phyloP scores from a whole-genome alignment of 2,113 vertebrate genomes.

The Centrocercus urophasianus region DNA sequence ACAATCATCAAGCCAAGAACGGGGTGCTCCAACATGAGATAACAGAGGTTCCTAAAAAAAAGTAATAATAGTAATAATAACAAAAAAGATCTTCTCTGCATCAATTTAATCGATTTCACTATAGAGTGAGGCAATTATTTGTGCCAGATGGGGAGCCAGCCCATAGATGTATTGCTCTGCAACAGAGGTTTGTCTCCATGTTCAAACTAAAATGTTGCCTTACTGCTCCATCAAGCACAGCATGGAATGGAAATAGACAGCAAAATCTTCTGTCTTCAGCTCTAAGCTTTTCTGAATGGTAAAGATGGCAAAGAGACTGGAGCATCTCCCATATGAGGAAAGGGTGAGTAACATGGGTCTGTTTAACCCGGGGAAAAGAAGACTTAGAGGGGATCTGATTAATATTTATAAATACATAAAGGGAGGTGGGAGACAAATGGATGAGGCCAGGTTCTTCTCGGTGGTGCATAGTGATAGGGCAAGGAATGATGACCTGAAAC shows the following conservation, averaged over 20 bases:
- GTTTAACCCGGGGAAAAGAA: too few species aligned
- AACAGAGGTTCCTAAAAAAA: background rate
- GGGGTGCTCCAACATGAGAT: background rate
- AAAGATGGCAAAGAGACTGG: too few species aligned
- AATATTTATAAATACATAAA: too few species aligned
- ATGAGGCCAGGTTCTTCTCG: too few species aligned
- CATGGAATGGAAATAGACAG: slow-evolving; percentile 79
- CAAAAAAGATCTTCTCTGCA: too few species aligned
- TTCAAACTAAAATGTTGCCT: background rate
- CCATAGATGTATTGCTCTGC: background rate
- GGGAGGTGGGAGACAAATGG: too few species aligned
- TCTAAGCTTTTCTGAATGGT: slow-evolving; percentile 74
- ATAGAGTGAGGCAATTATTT: background rate
- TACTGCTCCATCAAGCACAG: slow-evolving; percentile 81
- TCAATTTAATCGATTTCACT: background rate
- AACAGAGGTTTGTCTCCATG: background rate
- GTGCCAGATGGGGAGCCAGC: background rate
- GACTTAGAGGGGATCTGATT: too few species aligned
- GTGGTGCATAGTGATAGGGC: too few species aligned
- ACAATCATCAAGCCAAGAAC: background rate
- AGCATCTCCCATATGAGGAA: too few species aligned
- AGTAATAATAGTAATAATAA: too few species aligned
- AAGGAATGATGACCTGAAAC: too few species aligned
- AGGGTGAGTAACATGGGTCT: too few species aligned
- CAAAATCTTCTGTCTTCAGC: slow-evolving; percentile 80